phyloP scores from a whole-genome alignment of 2,888 invertebrate species.

The Phorcus lineatus region DNA sequence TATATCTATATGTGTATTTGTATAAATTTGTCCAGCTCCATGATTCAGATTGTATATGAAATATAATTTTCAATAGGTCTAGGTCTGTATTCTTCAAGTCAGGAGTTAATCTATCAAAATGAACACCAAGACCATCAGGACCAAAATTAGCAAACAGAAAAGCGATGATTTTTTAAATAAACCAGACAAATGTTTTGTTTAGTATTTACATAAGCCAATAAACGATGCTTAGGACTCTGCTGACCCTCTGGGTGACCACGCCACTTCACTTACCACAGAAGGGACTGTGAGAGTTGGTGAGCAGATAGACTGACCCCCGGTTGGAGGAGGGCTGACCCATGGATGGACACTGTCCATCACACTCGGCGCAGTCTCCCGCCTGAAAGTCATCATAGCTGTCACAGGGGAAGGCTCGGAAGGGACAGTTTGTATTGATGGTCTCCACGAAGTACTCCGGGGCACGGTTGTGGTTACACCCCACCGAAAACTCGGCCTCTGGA shows the following conservation, averaged over 20 bases:
- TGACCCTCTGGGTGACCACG: background rate
- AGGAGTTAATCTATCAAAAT: no score
- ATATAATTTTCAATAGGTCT: no score
- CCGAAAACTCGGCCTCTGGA: conserved; percentile 24
- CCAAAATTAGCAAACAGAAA: no score
- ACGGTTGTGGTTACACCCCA: conserved; percentile 51
- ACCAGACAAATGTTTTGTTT: no score
- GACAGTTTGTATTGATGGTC: conserved; percentile 48
- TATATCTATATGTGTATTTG: no score
- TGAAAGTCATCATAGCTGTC: conserved; percentile 39
- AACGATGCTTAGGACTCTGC: background rate
- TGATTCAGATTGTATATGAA: no score
- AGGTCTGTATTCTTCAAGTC: no score
- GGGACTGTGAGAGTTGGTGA: conserved; percentile 37
- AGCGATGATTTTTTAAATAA: no score
- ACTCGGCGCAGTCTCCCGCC: conserved; percentile 38
- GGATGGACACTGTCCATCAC: conserved; percentile 35
- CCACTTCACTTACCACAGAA: conserved; percentile 43
- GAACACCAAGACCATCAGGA: no score
- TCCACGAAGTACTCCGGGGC: conserved; percentile 46
- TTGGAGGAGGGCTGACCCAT: conserved; percentile 47
- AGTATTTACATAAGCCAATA: no score
- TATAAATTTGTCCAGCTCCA: no score
- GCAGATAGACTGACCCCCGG: conserved; percentile 45
- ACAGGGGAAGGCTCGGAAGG: conserved; percentile 47